phyloP scores from a whole-genome alignment of 2,888 invertebrate species.

The Ormia ochracea region DNA sequence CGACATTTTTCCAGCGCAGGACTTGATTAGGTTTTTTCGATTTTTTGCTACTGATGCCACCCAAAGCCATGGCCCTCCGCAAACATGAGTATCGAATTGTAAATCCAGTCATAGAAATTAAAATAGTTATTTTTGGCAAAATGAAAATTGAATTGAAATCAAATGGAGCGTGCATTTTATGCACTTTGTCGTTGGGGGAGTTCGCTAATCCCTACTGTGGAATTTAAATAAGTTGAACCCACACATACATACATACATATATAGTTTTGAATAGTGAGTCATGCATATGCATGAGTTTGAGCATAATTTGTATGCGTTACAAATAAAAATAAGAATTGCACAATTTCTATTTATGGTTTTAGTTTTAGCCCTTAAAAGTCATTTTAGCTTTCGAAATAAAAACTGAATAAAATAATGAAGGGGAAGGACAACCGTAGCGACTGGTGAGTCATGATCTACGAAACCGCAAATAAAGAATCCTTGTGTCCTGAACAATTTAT shows the following conservation, averaged over 20 bases:
- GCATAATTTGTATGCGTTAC: constrained; percentile 12
- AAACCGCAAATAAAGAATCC: too few species aligned
- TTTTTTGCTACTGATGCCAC: not conserved
- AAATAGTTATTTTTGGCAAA: constrained; percentile 4
- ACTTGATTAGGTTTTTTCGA: constrained; percentile 41
- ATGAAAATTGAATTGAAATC: not conserved
- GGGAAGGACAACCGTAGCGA: too few species aligned
- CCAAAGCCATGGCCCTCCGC: not conserved
- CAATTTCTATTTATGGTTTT: not conserved
- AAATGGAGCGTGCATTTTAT: not conserved
- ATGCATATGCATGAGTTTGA: not conserved
- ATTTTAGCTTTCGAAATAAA: not conserved
- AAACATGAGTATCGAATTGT: not conserved
- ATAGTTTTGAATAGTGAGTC: constrained; percentile 32
- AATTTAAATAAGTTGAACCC: constrained; percentile 1
- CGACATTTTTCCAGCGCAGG: constrained; percentile 29
- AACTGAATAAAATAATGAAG: not conserved
- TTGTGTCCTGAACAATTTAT: too few species aligned
- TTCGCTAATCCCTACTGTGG: constrained; percentile 10
- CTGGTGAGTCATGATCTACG: too few species aligned
- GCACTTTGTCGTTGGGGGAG: constrained; percentile 4
- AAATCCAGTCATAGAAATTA: constrained; percentile 35
- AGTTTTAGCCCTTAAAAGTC: not conserved
- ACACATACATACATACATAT: too few species aligned
- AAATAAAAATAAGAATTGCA: not conserved